Evolutionary conservation across 2,113 vertebrate species (phyloP).

Genomic region (Pelecanus crispus): DNA sequence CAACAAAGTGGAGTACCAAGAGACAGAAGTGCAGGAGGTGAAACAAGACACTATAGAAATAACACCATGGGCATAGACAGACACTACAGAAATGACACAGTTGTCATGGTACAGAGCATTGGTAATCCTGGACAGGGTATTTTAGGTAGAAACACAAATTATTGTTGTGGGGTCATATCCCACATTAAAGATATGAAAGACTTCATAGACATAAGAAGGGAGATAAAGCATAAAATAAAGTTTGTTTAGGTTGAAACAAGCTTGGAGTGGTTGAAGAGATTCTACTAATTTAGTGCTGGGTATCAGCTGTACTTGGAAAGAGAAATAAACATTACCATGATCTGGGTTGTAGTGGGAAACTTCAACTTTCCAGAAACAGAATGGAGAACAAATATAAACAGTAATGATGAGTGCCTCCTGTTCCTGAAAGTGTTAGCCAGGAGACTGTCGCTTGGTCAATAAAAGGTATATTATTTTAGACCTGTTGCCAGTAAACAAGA

Average conservation of each 20-base stretch:
- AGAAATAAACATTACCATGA: neutral
- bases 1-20: neutral
- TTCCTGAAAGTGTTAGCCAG: neutral
- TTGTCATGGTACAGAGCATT: neutral
- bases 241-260: neutral
- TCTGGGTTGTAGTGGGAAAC: neutral
- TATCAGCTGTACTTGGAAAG: neutral
- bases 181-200: neutral
- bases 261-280: neutral
- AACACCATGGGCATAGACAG: neutral
- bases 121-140: neutral
- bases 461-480: neutral
- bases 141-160: neutral
- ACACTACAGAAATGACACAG: neutral
- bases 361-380: neutral
- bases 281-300: neutral
- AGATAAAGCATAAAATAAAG: neutral
- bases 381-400: neutral
- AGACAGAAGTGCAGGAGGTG: neutral
- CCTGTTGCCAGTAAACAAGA: neutral
- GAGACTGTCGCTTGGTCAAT: neutral
- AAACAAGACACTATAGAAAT: neutral
- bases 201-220: neutral
- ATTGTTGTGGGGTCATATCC: fast-evolving
- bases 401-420: neutral